Base-by-base conservation (phyloP, 2,113 vertebrate genomes). In the Phoenicopterus ruber region DNA sequence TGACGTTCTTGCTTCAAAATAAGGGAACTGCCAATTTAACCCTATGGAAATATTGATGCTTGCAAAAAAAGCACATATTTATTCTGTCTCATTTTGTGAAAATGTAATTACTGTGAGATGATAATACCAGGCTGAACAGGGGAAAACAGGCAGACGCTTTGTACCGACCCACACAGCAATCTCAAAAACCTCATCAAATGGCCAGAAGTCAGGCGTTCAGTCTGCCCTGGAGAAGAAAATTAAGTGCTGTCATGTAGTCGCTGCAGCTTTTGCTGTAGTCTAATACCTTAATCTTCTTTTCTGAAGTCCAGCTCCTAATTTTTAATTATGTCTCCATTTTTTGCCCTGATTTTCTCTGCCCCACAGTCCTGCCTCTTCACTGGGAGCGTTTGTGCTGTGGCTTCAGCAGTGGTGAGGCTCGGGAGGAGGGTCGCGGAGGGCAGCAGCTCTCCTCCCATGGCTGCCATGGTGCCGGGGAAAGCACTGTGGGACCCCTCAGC, bases 251-350 rank as follows among this genome's bases (percentile, higher is more conserved):
- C 26, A 0, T 54, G 46, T 26, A 67, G 70, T 3, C 16, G 1
- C 85, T n/a, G 79, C 2, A 2, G 91, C 77, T 95, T 89, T 82
- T 71, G 71, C 76, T 67, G 88, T 25, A 3, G 58, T 20, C 77
- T 95, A 81, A 97, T 85, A 85, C 96, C 63, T 96, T 96, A 94
- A 97, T 95, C 97, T 94, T 93, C 97, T 97, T 95, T 95, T 69
- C 94, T 77, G 73, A 73, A 72, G 80, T 31, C 62, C 66, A 78
- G 90, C 47, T 78, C 89, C 93, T 82, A 26, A 67, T 91, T 92
- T 96, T 97, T 94, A 93, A 97, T 97, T 72, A 52, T 15, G 29
- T 31, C 80, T 92, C 86, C 17, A 2, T 42, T 72, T 80, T 47
- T 28, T 87, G 82, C 40, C 81, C 91, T 89, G 77, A 5, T 90